phyloP scores from a whole-genome alignment of 2,797 vertebrate genomes.

The Hipposideros larvatus region DNA sequence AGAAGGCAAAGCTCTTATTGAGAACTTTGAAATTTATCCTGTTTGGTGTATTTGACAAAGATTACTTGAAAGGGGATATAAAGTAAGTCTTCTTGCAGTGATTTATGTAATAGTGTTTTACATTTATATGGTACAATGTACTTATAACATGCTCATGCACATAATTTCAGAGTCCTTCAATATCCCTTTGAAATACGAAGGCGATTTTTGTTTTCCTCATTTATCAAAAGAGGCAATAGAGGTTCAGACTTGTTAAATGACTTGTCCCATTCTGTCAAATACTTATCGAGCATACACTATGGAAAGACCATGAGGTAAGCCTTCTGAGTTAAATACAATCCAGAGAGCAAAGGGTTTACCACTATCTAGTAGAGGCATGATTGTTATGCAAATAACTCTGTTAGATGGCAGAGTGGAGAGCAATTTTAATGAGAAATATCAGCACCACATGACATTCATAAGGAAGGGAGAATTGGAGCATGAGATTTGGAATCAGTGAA shows the following conservation, averaged over 20 bases:
- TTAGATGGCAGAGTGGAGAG: background rate
- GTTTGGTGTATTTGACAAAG: conserved; percentile 50
- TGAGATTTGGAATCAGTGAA: background rate
- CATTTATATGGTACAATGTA: background rate
- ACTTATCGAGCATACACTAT: conserved; percentile 2
- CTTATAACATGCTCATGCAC: background rate
- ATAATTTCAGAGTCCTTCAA: background rate
- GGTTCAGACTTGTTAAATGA: background rate
- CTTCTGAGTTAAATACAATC: background rate
- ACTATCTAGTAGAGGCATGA: background rate
- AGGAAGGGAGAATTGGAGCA: background rate
- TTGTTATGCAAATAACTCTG: background rate
- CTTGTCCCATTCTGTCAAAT: background rate
- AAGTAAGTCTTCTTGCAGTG: conserved; percentile 46
- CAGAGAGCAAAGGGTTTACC: background rate
- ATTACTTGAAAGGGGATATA: conserved; percentile 48
- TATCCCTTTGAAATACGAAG: background rate
- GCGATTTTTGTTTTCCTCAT: background rate
- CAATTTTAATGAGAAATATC: background rate
- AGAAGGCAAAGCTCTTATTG: conserved; percentile 25
- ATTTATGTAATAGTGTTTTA: conserved; percentile 5
- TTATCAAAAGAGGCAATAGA: background rate
- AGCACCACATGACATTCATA: background rate
- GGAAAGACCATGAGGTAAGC: background rate
- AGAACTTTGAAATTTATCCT: conserved; percentile 54